A percentile compares a stretch with the other conserved stretches of the same genome.
Evolutionary conservation across 2,113 vertebrate genomes (phyloP).

Genomic region (Lepus timidus): DNA sequence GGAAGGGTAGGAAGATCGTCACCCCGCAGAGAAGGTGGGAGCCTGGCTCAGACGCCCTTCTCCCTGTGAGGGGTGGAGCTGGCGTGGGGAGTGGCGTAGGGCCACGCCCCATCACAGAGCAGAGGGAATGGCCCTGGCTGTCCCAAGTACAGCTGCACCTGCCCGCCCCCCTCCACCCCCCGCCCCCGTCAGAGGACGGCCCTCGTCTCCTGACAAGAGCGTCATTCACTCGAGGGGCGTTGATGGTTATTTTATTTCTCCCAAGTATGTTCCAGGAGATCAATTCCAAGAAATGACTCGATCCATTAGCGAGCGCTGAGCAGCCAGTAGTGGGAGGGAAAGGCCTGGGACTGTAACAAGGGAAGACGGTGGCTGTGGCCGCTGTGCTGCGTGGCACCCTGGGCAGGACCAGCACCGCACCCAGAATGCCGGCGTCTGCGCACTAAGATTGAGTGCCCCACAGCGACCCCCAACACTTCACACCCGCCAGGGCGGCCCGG

Average conservation of each 20-base stretch:
- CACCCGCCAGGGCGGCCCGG: background rate
- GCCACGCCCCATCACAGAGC: background rate
- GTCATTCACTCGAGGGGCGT: conserved; percentile 80
- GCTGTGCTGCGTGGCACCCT: accelerated
- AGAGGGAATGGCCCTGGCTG: background rate
- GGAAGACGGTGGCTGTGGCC: conserved; percentile 19
- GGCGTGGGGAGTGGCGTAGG: background rate
- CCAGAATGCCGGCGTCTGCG: background rate
- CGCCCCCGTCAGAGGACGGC: conserved; percentile 75
- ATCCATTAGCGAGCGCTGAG: conserved; percentile 75
- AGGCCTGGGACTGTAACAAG: background rate
- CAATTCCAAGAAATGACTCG: conserved; percentile 74
- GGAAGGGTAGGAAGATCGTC: background rate
- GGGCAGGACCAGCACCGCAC: background rate
- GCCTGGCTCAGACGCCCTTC: background rate
- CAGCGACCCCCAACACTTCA: background rate
- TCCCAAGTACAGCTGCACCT: accelerated
- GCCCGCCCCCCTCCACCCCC: background rate
- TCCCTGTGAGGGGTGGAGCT: too few relatives aligned
- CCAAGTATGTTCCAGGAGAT: conserved; percentile 81
- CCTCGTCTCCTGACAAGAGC: conserved; percentile 78
- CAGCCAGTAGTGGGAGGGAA: background rate
- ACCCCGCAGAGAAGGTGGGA: background rate
- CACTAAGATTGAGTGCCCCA: too few relatives aligned
- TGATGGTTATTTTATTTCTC: conserved; percentile 79